Base-by-base conservation (phyloP, 2,113 vertebrate species). In the Girardinichthys multiradiatus region DNA sequence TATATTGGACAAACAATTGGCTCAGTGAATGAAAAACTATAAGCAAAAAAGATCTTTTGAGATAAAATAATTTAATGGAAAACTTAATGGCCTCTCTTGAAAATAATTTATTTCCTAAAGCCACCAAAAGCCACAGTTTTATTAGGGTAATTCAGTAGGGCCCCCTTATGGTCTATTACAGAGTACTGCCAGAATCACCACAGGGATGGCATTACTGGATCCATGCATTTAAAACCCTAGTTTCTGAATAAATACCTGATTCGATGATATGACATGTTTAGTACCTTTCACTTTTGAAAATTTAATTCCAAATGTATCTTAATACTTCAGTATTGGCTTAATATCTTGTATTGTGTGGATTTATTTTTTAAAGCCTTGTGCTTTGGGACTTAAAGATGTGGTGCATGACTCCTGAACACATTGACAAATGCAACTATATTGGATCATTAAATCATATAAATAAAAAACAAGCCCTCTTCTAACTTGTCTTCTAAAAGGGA, bases 91-190 rank as follows among this genome's bases (percentile, higher is more conserved):
- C 8, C 12, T 19, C 14, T 31, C 3, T 29, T 60, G 42, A 17
- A 30, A 61, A 37, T 33, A 19, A 26, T 10, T 30, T 64, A 59
- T 45, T 57, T 6, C 3, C 6, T 33, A 64, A 74, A 60, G 39
- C 29, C 51, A 60, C 48, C 28, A 58, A 58, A 42, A 69, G 76
- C 17, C 17, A 72, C 31, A 77, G 57, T 33, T 33, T 45, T 4
- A 13, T 73, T 11, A 74, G 57, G 51, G 33, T 59, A 71, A 76
- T 79, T 45, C 62, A 64, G 0, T 72, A 54, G 74, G 3, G 65
- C 70, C 89, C 78, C 82, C 91, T 85, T 24, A 21, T 86, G 91
- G 89, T 76, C 26, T n/a, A 1, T 4, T 37, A 35, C 69, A 51
- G 42, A 33, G 24, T 59, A 73, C 59, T 87, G 65, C 79, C 83